These are phyloP conservation scores for Sebastes fasciatus DNA, from an alignment of 2,113 vertebrate genomes.

Conservation along the genomic window DNA sequence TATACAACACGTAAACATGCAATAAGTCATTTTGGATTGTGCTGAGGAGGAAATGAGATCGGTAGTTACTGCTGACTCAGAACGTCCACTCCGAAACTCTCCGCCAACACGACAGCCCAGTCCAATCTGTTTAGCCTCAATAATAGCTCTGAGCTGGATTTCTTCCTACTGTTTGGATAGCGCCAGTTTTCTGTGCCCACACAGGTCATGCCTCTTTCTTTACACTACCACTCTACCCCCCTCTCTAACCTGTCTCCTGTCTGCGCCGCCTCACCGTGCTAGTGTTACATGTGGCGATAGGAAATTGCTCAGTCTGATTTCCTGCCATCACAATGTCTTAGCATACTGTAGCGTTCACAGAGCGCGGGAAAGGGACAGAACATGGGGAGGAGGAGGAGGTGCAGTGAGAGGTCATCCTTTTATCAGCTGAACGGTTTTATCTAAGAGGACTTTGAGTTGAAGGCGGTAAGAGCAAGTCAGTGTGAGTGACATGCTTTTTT, in stretches of 20 bases:
- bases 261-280: constrained; percentile 77
- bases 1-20: constrained; percentile 5
- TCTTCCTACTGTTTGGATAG: constrained; percentile 35
- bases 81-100: constrained; percentile 28
- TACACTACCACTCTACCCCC: neutral
- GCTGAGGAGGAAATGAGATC: constrained; percentile 44
- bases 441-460: neutral
- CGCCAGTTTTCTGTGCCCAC: constrained; percentile 28
- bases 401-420: constrained; percentile 81
- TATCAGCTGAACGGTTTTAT: constrained; percentile 15
- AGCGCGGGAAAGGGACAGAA: constrained; percentile 45
- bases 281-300: constrained; percentile 87
- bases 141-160: constrained; percentile 19
- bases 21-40: constrained; percentile 23
- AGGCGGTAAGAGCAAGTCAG: neutral
- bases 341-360: constrained; percentile 46
- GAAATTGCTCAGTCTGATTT: constrained; percentile 88
- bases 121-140: constrained; percentile 35
- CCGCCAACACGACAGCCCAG: constrained; percentile 9
- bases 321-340: constrained; percentile 82
- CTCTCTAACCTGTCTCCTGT: constrained; percentile 2
- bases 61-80: constrained; percentile 26
- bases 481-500: neutral
- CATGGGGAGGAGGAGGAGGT: neutral
- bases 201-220: constrained; percentile 16